Evolutionary conservation across 2,113 vertebrate genomes (phyloP).

Genomic region (Elephantulus edwardii): DNA sequence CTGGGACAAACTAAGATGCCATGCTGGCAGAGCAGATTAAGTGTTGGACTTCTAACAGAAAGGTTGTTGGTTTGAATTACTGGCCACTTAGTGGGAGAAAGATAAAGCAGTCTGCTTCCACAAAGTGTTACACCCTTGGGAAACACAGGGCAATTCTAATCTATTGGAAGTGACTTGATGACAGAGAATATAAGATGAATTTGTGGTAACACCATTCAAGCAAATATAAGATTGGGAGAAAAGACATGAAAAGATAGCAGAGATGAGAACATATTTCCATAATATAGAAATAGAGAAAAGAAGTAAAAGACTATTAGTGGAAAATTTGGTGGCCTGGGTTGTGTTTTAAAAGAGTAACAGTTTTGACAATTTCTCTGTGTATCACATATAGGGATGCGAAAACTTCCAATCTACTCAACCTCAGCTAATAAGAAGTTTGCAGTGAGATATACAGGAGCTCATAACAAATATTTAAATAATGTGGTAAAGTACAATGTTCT

Average conservation of each 20-base stretch:
- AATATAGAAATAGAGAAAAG: background rate
- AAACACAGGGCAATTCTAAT: no score
- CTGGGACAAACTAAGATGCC: background rate
- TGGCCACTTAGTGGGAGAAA: no score
- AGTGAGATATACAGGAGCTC: conserved; percentile 4
- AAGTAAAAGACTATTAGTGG: background rate
- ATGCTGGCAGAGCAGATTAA: no score
- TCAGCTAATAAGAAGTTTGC: background rate
- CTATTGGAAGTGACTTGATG: no score
- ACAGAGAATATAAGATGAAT: no score
- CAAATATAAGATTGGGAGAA: background rate
- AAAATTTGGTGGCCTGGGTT: background rate
- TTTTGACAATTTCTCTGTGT: background rate
- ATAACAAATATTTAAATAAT: conserved; percentile 52
- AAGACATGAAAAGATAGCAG: no score
- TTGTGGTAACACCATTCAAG: background rate
- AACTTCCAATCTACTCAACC: background rate
- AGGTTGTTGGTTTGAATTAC: no score
- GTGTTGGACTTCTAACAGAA: no score
- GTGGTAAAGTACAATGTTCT: background rate
- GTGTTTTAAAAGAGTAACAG: no score
- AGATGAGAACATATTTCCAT: no score
- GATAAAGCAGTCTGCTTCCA: no score
- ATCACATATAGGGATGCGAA: background rate
- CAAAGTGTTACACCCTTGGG: no score